Evolutionary conservation across 2,888 invertebrate species (phyloP).

Genomic region (Drosophila helvetica): DNA sequence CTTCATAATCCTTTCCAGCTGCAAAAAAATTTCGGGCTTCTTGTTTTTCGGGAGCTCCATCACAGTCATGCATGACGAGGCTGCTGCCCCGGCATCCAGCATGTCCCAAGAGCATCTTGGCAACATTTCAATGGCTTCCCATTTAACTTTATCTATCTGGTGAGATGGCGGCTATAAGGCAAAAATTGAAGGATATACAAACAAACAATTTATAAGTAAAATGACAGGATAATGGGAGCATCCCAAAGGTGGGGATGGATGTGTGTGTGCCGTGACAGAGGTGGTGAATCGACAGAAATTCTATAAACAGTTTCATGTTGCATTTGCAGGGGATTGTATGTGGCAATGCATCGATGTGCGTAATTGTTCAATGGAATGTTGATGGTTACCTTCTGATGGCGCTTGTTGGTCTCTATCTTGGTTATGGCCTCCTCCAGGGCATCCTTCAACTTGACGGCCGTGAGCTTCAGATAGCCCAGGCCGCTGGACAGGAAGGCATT

Average conservation of each 20-base stretch:
- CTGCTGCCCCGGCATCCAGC: neutral
- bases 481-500: conserved; percentile 27
- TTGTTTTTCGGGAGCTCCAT: conserved; percentile 64
- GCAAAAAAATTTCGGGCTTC: conserved; percentile 50
- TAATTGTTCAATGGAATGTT: neutral
- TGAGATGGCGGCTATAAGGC: conserved; percentile 16
- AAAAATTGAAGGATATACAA: conserved; percentile 6
- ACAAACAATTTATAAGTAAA: neutral
- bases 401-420: conserved; percentile 63
- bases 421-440: conserved; percentile 68
- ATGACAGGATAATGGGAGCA: neutral
- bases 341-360: neutral
- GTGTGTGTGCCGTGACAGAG: neutral
- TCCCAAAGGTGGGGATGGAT: neutral
- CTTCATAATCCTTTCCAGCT: conserved; percentile 60
- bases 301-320: neutral
- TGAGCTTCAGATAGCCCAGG: conserved; percentile 51
- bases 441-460: conserved; percentile 62
- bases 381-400: conserved; percentile 31
- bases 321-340: neutral
- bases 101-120: conserved; percentile 23
- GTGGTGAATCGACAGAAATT: neutral
- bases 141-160: conserved; percentile 37
- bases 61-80: conserved; percentile 11
- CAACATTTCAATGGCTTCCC: conserved; percentile 50